These are phyloP conservation scores for Microcebus jonahi DNA, from an alignment of 2,113 vertebrate genomes.

Conservation along the genomic window DNA sequence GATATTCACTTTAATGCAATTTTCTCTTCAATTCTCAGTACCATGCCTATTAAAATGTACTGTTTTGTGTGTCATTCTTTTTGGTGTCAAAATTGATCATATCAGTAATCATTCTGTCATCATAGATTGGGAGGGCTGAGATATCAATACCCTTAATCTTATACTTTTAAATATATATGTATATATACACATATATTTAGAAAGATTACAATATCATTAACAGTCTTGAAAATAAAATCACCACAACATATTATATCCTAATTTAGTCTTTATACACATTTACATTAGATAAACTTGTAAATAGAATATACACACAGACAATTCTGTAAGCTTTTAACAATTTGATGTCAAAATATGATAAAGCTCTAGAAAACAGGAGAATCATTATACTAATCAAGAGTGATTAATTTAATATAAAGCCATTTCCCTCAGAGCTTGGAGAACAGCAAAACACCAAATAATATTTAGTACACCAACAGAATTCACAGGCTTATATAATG, in stretches of 20 bases:
- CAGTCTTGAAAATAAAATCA: not conserved
- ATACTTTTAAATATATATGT: not conserved
- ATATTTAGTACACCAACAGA: not conserved
- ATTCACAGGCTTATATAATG: not conserved
- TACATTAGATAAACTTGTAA: not conserved
- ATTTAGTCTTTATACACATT: not conserved
- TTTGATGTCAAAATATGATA: slow-evolving; percentile 44
- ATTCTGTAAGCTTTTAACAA: not conserved
- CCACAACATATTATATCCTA: not conserved
- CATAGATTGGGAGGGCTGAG: not conserved
- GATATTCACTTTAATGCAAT: not conserved
- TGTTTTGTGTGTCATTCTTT: not conserved
- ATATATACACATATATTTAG: no score
- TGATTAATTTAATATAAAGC: slow-evolving; percentile 62
- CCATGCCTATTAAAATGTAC: not conserved
- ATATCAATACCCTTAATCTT: not conserved
- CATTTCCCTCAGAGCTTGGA: slow-evolving; percentile 27
- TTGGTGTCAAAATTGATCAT: not conserved
- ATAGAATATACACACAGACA: not conserved
- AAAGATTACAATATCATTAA: not conserved
- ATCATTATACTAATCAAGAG: slow-evolving; percentile 56
- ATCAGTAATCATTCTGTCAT: not conserved
- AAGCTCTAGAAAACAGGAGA: slow-evolving; percentile 5
- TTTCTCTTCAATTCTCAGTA: not conserved
- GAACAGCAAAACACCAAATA: slow-evolving; percentile 14